A percentile compares a stretch with the other conserved stretches of the same genome.
phyloP scores from a whole-genome alignment of 2,888 invertebrate genomes.

The Endomychus coccineus region DNA sequence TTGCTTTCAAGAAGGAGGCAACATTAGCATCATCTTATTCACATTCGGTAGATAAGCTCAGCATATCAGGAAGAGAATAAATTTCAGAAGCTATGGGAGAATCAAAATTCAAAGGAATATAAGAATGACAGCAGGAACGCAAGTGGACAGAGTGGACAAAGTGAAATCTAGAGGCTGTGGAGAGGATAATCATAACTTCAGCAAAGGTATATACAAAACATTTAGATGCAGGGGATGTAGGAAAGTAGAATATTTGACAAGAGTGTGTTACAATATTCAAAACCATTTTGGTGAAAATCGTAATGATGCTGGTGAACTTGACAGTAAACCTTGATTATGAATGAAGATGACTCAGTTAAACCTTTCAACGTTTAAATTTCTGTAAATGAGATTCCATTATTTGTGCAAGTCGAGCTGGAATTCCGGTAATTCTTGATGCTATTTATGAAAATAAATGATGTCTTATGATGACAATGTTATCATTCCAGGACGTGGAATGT shows the following conservation, averaged over 20 bases:
- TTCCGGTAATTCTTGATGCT: too few relatives aligned
- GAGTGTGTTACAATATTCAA: conserved; percentile 6
- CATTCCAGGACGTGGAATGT: too few relatives aligned
- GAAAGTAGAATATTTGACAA: conserved; percentile 8
- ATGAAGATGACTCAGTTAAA: conserved; percentile 3
- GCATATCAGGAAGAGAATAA: not conserved
- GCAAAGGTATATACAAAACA: conserved; percentile 9
- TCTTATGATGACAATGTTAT: too few relatives aligned
- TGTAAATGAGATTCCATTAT: conserved; percentile 6
- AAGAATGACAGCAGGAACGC: too few relatives aligned
- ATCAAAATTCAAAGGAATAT: not conserved
- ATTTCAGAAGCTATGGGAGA: not conserved
- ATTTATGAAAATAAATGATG: too few relatives aligned
- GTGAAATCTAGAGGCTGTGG: not conserved
- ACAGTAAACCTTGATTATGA: too few relatives aligned
- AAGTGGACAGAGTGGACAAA: not conserved
- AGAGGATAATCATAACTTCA: conserved; percentile 1
- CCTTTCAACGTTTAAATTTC: conserved; percentile 2
- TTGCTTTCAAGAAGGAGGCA: conserved; percentile 15
- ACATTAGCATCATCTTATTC: conserved; percentile 1
- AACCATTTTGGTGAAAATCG: not conserved
- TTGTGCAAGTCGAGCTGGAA: conserved; percentile 10
- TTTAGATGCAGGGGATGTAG: conserved; percentile 8
- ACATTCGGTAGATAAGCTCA: not conserved
- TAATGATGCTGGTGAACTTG: too few relatives aligned